phyloP scores from a whole-genome alignment of 2,888 invertebrate genomes.

The Rhaphigaster nebulosa region DNA sequence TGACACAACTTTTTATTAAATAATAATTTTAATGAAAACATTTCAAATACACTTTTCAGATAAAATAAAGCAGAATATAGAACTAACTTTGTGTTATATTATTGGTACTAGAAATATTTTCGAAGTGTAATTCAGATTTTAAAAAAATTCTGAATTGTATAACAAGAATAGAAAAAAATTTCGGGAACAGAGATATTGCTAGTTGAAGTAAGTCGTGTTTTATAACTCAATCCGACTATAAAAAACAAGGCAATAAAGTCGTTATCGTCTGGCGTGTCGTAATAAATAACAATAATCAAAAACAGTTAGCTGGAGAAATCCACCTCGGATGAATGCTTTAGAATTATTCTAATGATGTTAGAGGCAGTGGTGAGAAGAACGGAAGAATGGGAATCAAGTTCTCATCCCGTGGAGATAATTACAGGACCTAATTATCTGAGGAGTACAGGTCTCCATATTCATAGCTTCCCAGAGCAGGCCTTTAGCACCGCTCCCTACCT shows the following conservation, averaged over 20 bases:
- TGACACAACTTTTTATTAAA: no score
- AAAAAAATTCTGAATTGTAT: neutral
- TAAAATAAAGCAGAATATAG: neutral
- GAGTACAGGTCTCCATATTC: neutral
- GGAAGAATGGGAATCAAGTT: slow-evolving; percentile 4
- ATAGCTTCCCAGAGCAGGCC: neutral
- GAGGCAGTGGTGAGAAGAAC: neutral
- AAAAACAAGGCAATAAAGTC: neutral
- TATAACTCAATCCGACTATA: neutral
- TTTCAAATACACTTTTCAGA: neutral
- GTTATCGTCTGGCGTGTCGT: neutral
- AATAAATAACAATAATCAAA: neutral
- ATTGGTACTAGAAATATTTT: neutral
- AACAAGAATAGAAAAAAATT: neutral
- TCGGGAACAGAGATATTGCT: neutral
- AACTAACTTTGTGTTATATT: neutral
- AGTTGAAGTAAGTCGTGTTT: neutral
- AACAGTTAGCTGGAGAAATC: neutral
- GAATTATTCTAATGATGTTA: neutral
- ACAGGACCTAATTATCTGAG: neutral
- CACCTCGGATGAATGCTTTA: neutral
- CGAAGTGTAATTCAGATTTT: neutral
- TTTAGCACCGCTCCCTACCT: no score
- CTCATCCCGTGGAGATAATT: neutral
- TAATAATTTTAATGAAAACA: no score